phyloP scores from a whole-genome alignment of 1,140 invertebrate species.

The Drosophila sucinea region DNA sequence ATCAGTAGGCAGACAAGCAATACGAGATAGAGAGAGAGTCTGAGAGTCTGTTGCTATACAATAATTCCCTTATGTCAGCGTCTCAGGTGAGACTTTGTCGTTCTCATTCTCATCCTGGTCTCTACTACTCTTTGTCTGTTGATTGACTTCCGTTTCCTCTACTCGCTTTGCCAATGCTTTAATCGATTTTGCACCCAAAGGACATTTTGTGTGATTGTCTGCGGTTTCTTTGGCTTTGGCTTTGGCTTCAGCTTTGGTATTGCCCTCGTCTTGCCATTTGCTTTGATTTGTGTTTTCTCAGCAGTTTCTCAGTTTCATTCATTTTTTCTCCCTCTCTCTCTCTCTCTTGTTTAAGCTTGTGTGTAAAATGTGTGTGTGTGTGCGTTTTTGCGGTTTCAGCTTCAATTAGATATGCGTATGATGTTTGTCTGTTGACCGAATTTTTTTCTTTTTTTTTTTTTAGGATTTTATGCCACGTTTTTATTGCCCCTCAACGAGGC shows the following conservation, averaged over 20 bases:
- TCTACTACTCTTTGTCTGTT: constrained; percentile 38
- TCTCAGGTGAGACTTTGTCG: constrained; percentile 48
- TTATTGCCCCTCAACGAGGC: constrained; percentile 56
- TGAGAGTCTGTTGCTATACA: neutral
- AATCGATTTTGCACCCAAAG: constrained; percentile 82
- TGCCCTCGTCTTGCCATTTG: constrained; percentile 19
- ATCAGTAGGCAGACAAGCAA: neutral
- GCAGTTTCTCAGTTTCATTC: constrained; percentile 8
- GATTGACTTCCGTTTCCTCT: constrained; percentile 75
- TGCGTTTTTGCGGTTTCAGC: constrained; percentile 33
- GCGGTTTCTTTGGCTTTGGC: constrained; percentile 55
- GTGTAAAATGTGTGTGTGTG: constrained; percentile 50
- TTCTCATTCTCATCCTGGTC: neutral
- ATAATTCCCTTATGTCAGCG: constrained; percentile 38
- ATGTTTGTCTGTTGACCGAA: constrained; percentile 58
- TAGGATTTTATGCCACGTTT: constrained; percentile 50
- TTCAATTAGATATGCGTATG: constrained; percentile 76
- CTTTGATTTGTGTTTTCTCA: constrained; percentile 69
- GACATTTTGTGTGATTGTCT: constrained; percentile 76
- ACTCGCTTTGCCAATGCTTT: constrained; percentile 53
- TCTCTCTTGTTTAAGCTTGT: constrained; percentile 48
- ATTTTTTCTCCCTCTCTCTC: constrained; percentile 18
- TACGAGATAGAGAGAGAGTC: neutral
- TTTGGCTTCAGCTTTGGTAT: neutral
- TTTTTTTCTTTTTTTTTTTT: neutral